phyloP scores from a whole-genome alignment of 2,113 vertebrate genomes.

The Poecile atricapillus region DNA sequence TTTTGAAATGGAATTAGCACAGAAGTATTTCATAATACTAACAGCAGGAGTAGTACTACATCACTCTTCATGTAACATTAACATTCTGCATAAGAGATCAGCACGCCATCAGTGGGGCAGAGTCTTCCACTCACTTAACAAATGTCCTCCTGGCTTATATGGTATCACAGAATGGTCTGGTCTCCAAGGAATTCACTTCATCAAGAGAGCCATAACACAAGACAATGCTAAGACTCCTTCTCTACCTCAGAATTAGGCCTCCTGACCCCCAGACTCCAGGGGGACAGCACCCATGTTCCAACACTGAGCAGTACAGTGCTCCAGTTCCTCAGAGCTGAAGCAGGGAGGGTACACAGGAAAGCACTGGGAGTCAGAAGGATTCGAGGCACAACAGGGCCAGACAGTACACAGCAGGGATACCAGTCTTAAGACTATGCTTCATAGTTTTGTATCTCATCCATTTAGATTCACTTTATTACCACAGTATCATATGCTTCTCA shows the following conservation, averaged over 20 bases:
- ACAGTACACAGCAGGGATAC: neutral
- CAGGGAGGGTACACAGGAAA: neutral
- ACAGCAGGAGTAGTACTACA: neutral
- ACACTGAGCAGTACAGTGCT: neutral
- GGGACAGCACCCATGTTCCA: neutral
- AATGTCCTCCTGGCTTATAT: neutral
- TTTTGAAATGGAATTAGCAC: neutral
- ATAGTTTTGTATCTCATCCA: neutral
- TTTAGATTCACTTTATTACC: slow-evolving; percentile 18
- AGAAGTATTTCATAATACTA: neutral
- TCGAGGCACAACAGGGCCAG: neutral
- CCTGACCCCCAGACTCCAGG: neutral
- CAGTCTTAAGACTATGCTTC: neutral
- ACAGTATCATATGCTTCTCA: slow-evolving; percentile 2
- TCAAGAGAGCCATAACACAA: neutral
- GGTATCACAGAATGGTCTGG: neutral
- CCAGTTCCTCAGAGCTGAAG: neutral
- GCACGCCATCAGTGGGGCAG: neutral
- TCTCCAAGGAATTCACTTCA: neutral
- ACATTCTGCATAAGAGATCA: neutral
- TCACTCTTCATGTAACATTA: neutral
- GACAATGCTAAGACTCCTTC: neutral
- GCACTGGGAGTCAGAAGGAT: neutral
- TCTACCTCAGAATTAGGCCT: neutral
- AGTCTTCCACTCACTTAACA: neutral